Percentiles rank a stretch among this genome's conserved stretches.
phyloP scores from a whole-genome alignment of 1,140 invertebrate genomes.

The Trichoplusia ni region DNA sequence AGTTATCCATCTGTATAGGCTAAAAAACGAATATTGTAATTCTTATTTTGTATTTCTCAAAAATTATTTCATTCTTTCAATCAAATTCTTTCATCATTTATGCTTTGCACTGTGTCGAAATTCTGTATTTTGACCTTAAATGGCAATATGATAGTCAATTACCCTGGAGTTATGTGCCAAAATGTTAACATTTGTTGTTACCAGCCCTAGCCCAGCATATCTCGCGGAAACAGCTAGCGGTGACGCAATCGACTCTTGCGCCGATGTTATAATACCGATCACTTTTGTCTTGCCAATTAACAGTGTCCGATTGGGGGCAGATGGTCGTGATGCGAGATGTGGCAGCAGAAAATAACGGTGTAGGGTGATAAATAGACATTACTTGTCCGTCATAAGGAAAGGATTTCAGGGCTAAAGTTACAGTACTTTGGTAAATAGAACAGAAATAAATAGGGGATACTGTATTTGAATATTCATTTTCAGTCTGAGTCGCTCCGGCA shows the following conservation, averaged over 20 bases:
- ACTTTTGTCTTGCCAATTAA: constrained; percentile 12
- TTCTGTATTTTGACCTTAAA: too few relatives aligned
- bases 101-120: too few relatives aligned
- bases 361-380: not conserved
- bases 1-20: too few relatives aligned
- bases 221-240: constrained; percentile 17
- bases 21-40: not conserved
- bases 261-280: constrained; percentile 25
- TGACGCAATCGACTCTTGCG: constrained; percentile 29
- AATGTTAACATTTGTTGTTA: not conserved
- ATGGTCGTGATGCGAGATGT: not conserved
- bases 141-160: too few relatives aligned
- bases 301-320: not conserved
- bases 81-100: not conserved
- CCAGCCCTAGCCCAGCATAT: constrained; percentile 18
- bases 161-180: too few relatives aligned
- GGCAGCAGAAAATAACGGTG: not conserved
- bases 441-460: too few relatives aligned
- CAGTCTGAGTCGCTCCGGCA: too few relatives aligned
- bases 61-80: not conserved
- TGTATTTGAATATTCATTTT: too few relatives aligned
- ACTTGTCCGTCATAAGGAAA: not conserved
- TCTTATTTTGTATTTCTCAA: not conserved
- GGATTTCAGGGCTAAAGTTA: not conserved
- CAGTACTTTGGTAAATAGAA: not conserved